Evolutionary conservation across 2,888 invertebrate species (phyloP).

Genomic region (Xestoiulus laeticollis): DNA sequence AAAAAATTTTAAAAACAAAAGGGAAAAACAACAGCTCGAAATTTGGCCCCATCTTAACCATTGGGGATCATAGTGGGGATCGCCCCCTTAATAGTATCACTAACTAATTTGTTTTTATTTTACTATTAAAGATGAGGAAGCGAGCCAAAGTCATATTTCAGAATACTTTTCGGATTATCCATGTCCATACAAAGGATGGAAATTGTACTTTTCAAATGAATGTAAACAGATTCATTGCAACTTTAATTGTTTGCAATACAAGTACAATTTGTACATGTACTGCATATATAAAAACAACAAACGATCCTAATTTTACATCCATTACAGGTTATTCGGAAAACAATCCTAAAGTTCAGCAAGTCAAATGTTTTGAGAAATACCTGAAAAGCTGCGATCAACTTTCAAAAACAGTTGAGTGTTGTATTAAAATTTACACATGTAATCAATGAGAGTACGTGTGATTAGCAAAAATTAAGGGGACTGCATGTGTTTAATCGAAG

Average conservation of each 20-base stretch:
- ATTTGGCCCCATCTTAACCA: no score
- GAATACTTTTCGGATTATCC: neutral
- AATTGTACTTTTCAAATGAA: conserved; percentile 78
- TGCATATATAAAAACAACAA: no score
- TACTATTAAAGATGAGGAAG: neutral
- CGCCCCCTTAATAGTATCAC: no score
- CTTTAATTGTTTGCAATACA: conserved; percentile 30
- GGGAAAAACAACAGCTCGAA: no score
- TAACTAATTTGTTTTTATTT: no score
- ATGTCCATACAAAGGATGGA: conserved; percentile 75
- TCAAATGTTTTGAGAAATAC: conserved; percentile 70
- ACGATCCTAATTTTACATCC: conserved; percentile 25
- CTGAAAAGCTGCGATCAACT: conserved; percentile 62
- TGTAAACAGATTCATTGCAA: conserved; percentile 64
- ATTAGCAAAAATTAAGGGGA: no score
- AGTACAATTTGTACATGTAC: no score
- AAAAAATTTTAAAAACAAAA: no score
- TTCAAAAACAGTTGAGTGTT: conserved; percentile 2
- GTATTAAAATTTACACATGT: conserved; percentile 55
- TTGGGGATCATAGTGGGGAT: no score
- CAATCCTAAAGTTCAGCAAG: conserved; percentile 67
- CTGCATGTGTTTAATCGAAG: no score
- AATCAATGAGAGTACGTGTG: conserved; percentile 57
- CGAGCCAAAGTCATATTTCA: neutral
- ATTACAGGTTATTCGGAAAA: conserved; percentile 66